Evolutionary conservation across 2,888 invertebrate species (phyloP), one percentile per base, ranked within the genome.

Genomic region (Adineta ricciae): DNA sequence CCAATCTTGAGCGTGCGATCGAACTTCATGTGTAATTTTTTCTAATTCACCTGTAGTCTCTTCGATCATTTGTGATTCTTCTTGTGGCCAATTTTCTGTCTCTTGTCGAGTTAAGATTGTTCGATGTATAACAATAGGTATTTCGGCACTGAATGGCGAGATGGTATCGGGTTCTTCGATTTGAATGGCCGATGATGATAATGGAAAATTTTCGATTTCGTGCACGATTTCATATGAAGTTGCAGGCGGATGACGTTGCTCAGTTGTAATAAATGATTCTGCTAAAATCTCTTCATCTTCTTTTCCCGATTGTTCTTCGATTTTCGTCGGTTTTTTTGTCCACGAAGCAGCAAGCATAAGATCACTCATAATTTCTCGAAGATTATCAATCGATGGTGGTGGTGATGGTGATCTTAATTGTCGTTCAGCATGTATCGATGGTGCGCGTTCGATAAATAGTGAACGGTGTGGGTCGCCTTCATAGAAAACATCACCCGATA

Each of bases 401-500:
- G 2, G 16, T 32, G 5, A 1, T 50, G 50, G 14, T 50, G 50
- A 50, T 38, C 24, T 8, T 24, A 24, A 21, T 41, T 73, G 38
- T 46, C 8, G 46, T 64, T 32, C 32, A 4, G 0, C 16, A 41
- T 32, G 3, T 38, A n/a, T 7, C 41, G n/a, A 38, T 41, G 41
- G 41, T 78, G 78, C 1, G 41, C 78, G 78, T 78, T 78, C 78
- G 41, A 9, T 16, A 41, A 41, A 78, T n/a, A 41, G 24, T 41
- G 78, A 78, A 24, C 78, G 78, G 7, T 78, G 38, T 78, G 78
- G 2, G 41, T 78, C 78, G n/a, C 78, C 41, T 78, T 78, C 78
- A 78, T 78, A 78, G 16, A 78, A 78, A 24, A 78, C 78, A 78
- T 78, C 78, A 41, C 78, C 41, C 41, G 78, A 78, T 8, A 78